Evolutionary conservation across 2,797 vertebrate species (phyloP), one percentile per base, ranked within the genome.

Genomic region (Synanceia verrucosa): DNA sequence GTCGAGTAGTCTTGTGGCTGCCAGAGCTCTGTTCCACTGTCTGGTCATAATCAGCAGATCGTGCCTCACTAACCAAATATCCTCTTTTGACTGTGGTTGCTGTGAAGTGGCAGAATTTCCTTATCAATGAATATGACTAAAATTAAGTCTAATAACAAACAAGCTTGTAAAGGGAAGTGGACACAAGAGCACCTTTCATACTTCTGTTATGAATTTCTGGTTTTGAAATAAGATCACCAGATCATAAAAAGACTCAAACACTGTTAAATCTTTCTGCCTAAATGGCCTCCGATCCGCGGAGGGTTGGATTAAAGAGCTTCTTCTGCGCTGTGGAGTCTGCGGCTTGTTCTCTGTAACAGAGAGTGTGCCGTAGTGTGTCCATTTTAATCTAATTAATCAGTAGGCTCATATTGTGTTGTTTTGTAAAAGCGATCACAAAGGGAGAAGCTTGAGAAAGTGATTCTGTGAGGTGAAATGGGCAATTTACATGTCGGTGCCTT

Each of bases 191-290:
- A 55, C 21, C 39, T 79, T 51, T 78, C 23, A 37, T 59, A 62
- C 36, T 47, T 68, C 36, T 51, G 31, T 59, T 67, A 21, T 65
- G 62, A 65, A 63, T 69, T 44, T 74, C 36, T 56, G 33, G 29
- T 76, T 85, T 48, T 71, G 65, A 83, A 72, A 78, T 33, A 59
- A 69, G 48, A 82, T 77, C 60, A 46, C 10, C 26, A 23, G 75
- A 76, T 82, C 76, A 47, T 53, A 60, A 46, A 64, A 56, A 75
- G 46, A 70, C 80, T 58, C 65, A 41, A 76, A 79, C 64, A 59
- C 56, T 67, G 76, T 74, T 85, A 79, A 73, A 71, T 84, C 71
- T 73, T 73, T 74, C 67, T 77, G 66, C 62, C 71, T 85, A 84
- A n/a, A 89, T 88, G 79, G 81, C 63, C 71, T 84, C 44, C 39